Percentiles rank a stretch among this genome's conserved stretches.
Conservation (phyloP, 1,140 invertebrate genomes). For the Hermetia illucens region DNA sequence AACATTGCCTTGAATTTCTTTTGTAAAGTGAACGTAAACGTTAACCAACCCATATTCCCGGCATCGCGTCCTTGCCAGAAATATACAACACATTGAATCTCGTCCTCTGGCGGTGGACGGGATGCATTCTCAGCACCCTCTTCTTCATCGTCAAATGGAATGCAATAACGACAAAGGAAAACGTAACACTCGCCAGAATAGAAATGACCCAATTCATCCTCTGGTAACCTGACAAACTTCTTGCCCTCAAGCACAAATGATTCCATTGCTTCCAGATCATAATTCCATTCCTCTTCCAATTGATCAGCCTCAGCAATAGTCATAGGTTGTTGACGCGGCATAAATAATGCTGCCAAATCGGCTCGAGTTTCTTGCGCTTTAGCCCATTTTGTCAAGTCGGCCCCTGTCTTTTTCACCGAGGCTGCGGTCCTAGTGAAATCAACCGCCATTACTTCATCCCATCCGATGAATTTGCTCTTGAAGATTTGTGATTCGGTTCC, state of each 20-base stretch:
- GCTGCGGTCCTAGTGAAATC: slow-evolving; percentile 98
- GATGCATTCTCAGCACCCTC: slow-evolving; percentile 44
- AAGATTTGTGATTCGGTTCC: slow-evolving; percentile 80
- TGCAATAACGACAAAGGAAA: slow-evolving; percentile 91
- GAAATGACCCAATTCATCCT: slow-evolving; percentile 88
- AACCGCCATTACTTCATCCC: slow-evolving; percentile 98
- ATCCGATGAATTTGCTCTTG: slow-evolving; percentile 92
- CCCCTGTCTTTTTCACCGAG: slow-evolving; percentile 90
- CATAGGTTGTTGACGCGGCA: slow-evolving; percentile 84
- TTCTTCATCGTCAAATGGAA: slow-evolving; percentile 40
- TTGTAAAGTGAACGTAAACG: slow-evolving; percentile 95
- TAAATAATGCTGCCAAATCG: slow-evolving; percentile 90
- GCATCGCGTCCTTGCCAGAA: slow-evolving; percentile 99
- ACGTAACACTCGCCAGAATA: slow-evolving; percentile 96
- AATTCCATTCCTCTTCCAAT: slow-evolving; percentile 89
- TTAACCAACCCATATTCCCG: slow-evolving; percentile 98
- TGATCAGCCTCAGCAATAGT: slow-evolving; percentile 72
- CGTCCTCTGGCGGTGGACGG: slow-evolving; percentile 53
- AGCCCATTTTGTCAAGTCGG: slow-evolving; percentile 89
- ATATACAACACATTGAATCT: slow-evolving; percentile 94
- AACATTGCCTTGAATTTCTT: slow-evolving; percentile 96
- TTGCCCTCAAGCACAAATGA: slow-evolving; percentile 94
- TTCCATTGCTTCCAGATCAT: slow-evolving; percentile 94
- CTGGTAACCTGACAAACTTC: slow-evolving; percentile 90
- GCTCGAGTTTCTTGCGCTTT: slow-evolving; percentile 75